A percentile compares a stretch with the other conserved stretches of the same genome.
Evolutionary conservation across 2,113 vertebrate genomes (phyloP).

Genomic region (Pseudonaja textilis): DNA sequence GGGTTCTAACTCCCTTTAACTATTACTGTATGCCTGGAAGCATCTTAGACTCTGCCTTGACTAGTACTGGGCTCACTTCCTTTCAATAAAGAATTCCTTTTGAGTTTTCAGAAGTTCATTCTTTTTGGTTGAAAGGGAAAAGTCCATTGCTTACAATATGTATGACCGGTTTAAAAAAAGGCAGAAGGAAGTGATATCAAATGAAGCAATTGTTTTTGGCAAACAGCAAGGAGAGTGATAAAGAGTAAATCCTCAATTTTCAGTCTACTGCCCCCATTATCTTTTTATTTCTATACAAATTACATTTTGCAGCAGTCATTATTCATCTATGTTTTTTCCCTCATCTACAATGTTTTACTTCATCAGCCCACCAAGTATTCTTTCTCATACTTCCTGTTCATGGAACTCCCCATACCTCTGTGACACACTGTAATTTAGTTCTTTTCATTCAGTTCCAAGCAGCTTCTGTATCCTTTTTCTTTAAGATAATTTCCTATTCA

Average conservation of each 20-base stretch:
- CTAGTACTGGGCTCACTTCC: too few relatives aligned
- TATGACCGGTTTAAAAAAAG: background rate
- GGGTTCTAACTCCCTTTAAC: too few relatives aligned
- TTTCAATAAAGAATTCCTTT: too few relatives aligned
- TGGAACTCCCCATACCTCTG: background rate
- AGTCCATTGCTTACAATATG: background rate
- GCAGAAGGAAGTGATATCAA: background rate
- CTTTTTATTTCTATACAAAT: background rate
- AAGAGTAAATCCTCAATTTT: background rate
- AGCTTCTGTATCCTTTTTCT: background rate
- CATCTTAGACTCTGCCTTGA: too few relatives aligned
- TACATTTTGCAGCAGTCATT: background rate
- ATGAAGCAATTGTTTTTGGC: background rate
- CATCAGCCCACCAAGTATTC: background rate
- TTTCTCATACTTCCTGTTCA: background rate
- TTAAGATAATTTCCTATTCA: background rate
- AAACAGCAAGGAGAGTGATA: background rate
- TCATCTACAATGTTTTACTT: background rate
- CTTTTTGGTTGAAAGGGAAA: too few relatives aligned
- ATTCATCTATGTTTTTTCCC: background rate
- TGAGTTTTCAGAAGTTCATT: too few relatives aligned
- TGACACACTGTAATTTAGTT: background rate
- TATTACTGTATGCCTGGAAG: too few relatives aligned
- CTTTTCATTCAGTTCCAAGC: background rate
- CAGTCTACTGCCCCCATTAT: background rate